Evolutionary conservation across 1,140 invertebrate species (phyloP).

Genomic region (Atta colombica): DNA sequence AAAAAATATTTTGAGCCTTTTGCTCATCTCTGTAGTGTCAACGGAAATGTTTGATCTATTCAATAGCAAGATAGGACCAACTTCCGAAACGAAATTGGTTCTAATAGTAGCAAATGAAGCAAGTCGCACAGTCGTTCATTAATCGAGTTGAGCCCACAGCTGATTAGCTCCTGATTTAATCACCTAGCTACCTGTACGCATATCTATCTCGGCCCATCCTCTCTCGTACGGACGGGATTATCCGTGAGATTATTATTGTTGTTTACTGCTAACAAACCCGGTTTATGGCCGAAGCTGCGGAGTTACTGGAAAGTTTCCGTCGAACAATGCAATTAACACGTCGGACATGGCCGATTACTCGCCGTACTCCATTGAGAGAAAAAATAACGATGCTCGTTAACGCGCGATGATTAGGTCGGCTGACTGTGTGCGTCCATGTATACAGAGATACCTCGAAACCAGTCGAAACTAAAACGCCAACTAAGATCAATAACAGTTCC

Average conservation of each 20-base stretch:
- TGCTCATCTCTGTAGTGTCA: background rate
- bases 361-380: conserved; percentile 15
- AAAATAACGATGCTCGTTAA: conserved; percentile 53
- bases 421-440: background rate
- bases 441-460: background rate
- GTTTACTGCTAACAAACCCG: conserved; percentile 79
- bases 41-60: conserved; percentile 6
- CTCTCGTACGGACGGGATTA: conserved; percentile 72
- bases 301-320: conserved; percentile 55
- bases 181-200: conserved; percentile 70
- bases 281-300: conserved; percentile 51
- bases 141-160: conserved; percentile 79
- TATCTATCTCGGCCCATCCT: conserved; percentile 38
- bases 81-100: conserved; percentile 68
- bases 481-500: background rate
- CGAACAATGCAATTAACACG: conserved; percentile 63
- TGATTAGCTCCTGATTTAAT: conserved; percentile 81
- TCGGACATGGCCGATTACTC: conserved; percentile 58
- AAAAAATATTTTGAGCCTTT: conserved; percentile 5
- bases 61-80: background rate
- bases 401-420: conserved; percentile 37
- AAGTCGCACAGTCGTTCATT: conserved; percentile 73
- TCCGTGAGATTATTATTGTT: conserved; percentile 81
- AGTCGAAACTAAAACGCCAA: background rate
- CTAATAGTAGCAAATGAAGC: conserved; percentile 70